A percentile compares a stretch with the other conserved stretches of the same genome.
These are phyloP conservation scores for Vicugna pacos DNA, from an alignment of 2,113 vertebrate species.

Conservation along the genomic window DNA sequence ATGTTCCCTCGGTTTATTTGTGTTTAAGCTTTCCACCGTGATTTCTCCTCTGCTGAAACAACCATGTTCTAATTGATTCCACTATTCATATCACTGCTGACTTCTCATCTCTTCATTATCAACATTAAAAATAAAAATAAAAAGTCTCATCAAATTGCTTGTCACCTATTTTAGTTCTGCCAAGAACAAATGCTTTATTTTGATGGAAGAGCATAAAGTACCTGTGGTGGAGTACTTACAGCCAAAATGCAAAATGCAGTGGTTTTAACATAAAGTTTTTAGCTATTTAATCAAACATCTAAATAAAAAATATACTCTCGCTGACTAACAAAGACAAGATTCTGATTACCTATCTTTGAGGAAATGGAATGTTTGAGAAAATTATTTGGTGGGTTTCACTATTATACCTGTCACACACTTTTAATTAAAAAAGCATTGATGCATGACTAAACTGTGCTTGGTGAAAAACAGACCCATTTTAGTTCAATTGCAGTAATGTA, in stretches of 20 bases:
- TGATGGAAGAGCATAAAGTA: conserved; percentile 38
- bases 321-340: conserved; percentile 74
- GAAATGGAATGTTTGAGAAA: conserved; percentile 82
- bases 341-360: conserved; percentile 84
- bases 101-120: conserved; percentile 1
- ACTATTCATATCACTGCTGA: background rate
- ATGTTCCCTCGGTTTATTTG: background rate
- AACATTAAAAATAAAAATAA: conserved; percentile 35
- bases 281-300: conserved; percentile 73
- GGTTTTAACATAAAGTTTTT: conserved; percentile 73
- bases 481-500: conserved; percentile 80
- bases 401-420: conserved; percentile 87
- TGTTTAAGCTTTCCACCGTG: background rate
- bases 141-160: background rate
- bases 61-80: background rate
- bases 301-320: conserved; percentile 77
- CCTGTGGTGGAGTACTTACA: background rate
- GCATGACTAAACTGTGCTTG: conserved; percentile 84
- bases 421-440: conserved; percentile 90
- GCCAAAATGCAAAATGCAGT: conserved; percentile 65
- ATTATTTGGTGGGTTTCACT: conserved; percentile 84
- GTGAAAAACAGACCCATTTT: conserved; percentile 85
- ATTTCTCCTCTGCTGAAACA: background rate
- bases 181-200: conserved; percentile 58
- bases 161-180: conserved; percentile 60